Conservation (phyloP, 2,113 vertebrate genomes). For the Dipodomys ordii region DNA sequence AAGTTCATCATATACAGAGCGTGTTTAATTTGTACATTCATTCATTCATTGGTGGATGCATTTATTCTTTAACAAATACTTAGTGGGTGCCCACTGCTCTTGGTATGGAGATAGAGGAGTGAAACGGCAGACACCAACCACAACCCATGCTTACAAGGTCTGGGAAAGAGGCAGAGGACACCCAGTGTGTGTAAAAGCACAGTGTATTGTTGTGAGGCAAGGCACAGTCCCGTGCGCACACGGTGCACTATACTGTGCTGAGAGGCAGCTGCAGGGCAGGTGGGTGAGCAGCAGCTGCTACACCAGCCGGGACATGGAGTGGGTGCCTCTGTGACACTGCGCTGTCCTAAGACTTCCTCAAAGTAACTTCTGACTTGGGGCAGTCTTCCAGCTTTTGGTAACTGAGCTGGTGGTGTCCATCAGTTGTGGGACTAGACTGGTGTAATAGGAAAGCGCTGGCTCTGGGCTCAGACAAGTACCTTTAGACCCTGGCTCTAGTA, state of each 20-base stretch:
- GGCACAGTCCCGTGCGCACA: accelerated
- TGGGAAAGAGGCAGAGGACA: neutral
- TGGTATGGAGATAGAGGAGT: neutral
- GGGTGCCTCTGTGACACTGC: no score
- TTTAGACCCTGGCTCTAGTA: neutral
- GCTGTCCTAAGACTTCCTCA: neutral
- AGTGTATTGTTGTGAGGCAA: neutral
- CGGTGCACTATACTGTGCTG: accelerated
- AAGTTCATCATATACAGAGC: accelerated
- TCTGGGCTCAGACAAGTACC: accelerated
- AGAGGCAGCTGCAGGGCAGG: no score
- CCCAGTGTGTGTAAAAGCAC: accelerated
- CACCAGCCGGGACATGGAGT: no score
- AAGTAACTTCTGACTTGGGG: neutral
- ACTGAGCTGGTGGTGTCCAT: accelerated
- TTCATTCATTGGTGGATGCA: neutral
- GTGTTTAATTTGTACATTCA: neutral
- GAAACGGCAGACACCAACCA: no score
- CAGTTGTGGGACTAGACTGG: neutral
- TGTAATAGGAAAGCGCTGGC: neutral
- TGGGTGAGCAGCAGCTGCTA: accelerated
- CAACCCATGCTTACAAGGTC: accelerated
- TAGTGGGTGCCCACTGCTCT: no score
- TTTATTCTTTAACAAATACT: neutral
- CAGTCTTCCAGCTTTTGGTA: neutral